phyloP scores from a whole-genome alignment of 2,888 invertebrate genomes.

The Ommatoiulus sabulosus region DNA sequence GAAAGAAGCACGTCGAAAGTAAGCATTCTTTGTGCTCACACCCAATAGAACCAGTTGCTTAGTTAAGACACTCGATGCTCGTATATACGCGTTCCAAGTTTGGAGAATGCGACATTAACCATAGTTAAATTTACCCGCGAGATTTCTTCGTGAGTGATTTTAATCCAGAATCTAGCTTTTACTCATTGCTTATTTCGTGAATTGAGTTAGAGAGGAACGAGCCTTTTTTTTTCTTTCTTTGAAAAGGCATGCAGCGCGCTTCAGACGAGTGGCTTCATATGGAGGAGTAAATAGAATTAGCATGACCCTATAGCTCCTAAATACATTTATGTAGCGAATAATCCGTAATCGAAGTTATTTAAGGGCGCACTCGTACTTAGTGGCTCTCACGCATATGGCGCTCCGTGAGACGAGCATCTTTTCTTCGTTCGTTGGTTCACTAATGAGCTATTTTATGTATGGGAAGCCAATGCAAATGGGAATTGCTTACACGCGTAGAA shows the following conservation, averaged over 20 bases:
- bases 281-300: not conserved
- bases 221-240: not conserved
- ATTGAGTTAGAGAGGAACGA: too few relatives aligned
- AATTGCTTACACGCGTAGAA: conserved; percentile 23
- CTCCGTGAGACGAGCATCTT: conserved; percentile 11
- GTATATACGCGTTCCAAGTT: too few relatives aligned
- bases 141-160: too few relatives aligned
- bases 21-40: too few relatives aligned
- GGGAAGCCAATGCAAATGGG: conserved; percentile 34
- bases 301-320: conserved; percentile 34
- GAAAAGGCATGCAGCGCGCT: not conserved
- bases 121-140: too few relatives aligned
- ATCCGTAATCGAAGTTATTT: not conserved
- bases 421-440: conserved; percentile 34
- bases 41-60: too few relatives aligned
- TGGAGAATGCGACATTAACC: too few relatives aligned
- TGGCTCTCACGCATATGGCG: not conserved
- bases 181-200: not conserved
- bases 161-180: too few relatives aligned
- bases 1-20: too few relatives aligned
- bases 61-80: too few relatives aligned
- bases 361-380: conserved; percentile 19
- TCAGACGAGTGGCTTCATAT: not conserved
- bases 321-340: not conserved
- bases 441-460: conserved; percentile 34